Conservation (phyloP, 1,140 invertebrate genomes). For the Lordiphosa clarofinis region DNA sequence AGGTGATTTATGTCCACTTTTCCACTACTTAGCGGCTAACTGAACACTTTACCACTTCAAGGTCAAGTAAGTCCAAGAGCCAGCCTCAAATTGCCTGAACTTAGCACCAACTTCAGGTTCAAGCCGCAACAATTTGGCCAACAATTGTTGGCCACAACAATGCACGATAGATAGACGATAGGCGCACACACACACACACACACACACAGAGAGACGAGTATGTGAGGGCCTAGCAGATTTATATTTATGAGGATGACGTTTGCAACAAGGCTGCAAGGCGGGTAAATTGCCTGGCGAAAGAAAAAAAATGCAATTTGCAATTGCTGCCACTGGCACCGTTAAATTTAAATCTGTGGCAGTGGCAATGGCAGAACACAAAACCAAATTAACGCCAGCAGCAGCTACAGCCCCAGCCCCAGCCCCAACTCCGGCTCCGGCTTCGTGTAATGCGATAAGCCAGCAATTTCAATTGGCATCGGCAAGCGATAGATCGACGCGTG, state of each 20-base stretch:
- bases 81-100: constrained; percentile 40
- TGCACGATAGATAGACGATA: constrained; percentile 37
- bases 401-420: constrained; percentile 35
- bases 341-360: constrained; percentile 70
- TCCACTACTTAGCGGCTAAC: constrained; percentile 9
- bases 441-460: constrained; percentile 66
- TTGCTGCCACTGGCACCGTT: constrained; percentile 56
- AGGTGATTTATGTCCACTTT: not conserved
- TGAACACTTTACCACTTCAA: constrained; percentile 37
- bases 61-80: constrained; percentile 55
- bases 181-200: constrained; percentile 16
- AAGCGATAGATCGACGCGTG: constrained; percentile 42
- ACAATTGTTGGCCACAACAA: constrained; percentile 62
- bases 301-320: constrained; percentile 63
- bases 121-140: constrained; percentile 59
- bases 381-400: constrained; percentile 65
- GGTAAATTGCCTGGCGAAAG: constrained; percentile 16
- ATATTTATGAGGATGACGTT: constrained; percentile 64
- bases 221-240: constrained; percentile 34
- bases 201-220: not conserved
- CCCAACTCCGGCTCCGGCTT: not conserved
- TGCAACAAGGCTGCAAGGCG: constrained; percentile 21
- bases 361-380: constrained; percentile 56
- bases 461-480: constrained; percentile 40
- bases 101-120: constrained; percentile 14